phyloP scores from a whole-genome alignment of 2,888 invertebrate species.

The Himalopsyche tibetana region DNA sequence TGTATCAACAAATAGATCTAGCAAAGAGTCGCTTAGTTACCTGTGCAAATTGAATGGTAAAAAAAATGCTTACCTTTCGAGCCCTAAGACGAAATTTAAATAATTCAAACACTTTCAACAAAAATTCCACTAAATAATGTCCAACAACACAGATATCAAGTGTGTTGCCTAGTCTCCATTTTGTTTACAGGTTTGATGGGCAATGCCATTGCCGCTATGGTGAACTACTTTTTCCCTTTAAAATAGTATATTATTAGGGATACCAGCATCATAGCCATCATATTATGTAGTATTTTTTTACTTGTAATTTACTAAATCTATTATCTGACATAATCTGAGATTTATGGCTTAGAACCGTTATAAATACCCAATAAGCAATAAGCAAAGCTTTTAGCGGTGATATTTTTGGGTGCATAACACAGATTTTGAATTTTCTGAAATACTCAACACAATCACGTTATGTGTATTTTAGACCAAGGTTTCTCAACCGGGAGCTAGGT shows the following conservation, averaged over 20 bases:
- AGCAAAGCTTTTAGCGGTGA: too few species aligned
- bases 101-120: neutral
- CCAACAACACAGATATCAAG: constrained; percentile 8
- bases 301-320: too few species aligned
- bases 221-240: neutral
- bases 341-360: too few species aligned
- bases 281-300: too few species aligned
- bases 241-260: neutral
- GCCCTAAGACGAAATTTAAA: neutral
- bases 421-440: too few species aligned
- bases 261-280: too few species aligned
- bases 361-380: too few species aligned
- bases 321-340: too few species aligned
- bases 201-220: neutral
- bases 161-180: constrained; percentile 36
- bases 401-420: too few species aligned
- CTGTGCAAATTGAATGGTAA: neutral
- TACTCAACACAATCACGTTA: too few species aligned
- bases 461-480: too few species aligned
- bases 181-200: neutral
- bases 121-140: constrained; percentile 10
- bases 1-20: neutral
- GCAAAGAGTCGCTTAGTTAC: neutral
- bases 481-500: too few species aligned
- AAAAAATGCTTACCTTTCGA: neutral